Base-by-base conservation (phyloP, 1,140 invertebrate genomes). In the Mylabris phalerata region DNA sequence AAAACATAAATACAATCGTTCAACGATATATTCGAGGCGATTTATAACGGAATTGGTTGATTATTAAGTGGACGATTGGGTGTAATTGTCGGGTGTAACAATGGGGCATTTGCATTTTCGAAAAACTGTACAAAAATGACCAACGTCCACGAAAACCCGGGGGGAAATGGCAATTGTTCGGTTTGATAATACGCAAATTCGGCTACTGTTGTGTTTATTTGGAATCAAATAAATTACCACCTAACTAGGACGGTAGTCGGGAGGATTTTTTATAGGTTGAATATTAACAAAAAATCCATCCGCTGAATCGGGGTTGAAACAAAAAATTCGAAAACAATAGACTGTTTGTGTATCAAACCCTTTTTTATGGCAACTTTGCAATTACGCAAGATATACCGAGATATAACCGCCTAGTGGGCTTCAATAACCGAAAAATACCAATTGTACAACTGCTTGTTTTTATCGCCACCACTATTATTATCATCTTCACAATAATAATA, bases 321-420 rank as follows among this genome's bases (percentile, higher is more conserved):
- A 55, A 43, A 48, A 47, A 19, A 19, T 19, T 19, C 19, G 19
- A 19, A 19, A 55, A 55, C 44, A 55, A 55, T 40, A 44, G 10
- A 9, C 26, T 26, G 9, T 55, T 44, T 55, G 47, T 55, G 52
- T 55, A 48, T 40, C 52, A 55, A 55, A 55, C 52, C 32, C 26
- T 51, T 50, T 42, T 42, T 54, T 40, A 9, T 48, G 44, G 43
- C n/a, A 32, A 46, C 45, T 55, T 55, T 55, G 42, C 32, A 47
- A 48, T 55, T 55, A 48, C 52, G 19, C 52, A 55, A 55, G 52
- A 55, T 55, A 7, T 24, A 55, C 52, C 52, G 52, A 47, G 52
- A 55, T 55, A 55, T 25, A 48, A 55, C 52, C 52, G 52, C 43
- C 52, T 46, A 54, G 51, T 45, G 51, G 27, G 5, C 50, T 46